These are phyloP conservation scores for Petrophora chlorosata DNA, from an alignment of 2,888 invertebrate genomes.

Conservation along the genomic window DNA sequence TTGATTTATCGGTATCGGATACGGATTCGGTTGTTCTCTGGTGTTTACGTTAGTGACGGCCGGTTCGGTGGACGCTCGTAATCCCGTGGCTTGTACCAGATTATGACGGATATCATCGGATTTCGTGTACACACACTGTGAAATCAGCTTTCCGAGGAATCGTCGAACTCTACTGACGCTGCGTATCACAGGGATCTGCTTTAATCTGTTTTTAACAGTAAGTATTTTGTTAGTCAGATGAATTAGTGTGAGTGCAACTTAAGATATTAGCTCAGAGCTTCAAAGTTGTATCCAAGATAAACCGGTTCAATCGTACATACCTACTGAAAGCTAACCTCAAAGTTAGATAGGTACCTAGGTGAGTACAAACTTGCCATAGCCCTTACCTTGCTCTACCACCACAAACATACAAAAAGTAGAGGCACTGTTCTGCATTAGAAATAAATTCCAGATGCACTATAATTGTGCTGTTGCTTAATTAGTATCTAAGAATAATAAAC, in stretches of 20 bases:
- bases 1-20: slow-evolving; percentile 83
- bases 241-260: neutral
- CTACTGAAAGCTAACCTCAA: too few species aligned
- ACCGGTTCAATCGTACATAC: too few species aligned
- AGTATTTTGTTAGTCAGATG: slow-evolving; percentile 47
- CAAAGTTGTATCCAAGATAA: too few species aligned
- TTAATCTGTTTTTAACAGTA: slow-evolving; percentile 48
- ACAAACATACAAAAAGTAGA: too few species aligned
- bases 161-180: slow-evolving; percentile 39
- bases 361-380: too few species aligned
- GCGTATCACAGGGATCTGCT: slow-evolving; percentile 34
- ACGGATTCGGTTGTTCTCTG: slow-evolving; percentile 72
- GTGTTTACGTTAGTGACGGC: slow-evolving; percentile 82
- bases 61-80: slow-evolving; percentile 70
- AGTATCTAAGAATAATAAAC: too few species aligned
- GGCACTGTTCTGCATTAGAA: too few species aligned
- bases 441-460: too few species aligned
- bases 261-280: too few species aligned
- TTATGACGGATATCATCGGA: slow-evolving; percentile 80
- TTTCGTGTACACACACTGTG: slow-evolving; percentile 72
- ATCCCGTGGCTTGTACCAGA: slow-evolving; percentile 79
- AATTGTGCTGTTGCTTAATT: too few species aligned
- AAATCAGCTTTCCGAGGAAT: slow-evolving; percentile 58
- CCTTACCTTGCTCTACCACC: too few species aligned
- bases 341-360: too few species aligned